phyloP scores from a whole-genome alignment of 2,113 vertebrate genomes.

The Bos indicus region DNA sequence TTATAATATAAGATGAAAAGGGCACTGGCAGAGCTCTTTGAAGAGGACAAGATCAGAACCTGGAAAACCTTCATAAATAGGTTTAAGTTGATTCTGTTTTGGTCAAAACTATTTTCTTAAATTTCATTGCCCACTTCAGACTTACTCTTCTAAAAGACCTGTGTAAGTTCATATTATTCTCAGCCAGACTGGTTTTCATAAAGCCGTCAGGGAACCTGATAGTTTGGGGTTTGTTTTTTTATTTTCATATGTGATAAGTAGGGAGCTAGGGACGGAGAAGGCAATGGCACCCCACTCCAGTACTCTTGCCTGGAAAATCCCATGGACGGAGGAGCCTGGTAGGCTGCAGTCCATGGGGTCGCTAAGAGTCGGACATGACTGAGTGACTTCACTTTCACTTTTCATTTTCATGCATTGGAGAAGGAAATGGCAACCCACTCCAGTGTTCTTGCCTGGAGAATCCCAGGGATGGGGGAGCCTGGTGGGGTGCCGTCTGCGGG shows the following conservation, averaged over 20 bases:
- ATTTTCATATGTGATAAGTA: neutral
- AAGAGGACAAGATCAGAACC: neutral
- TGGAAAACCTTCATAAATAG: neutral
- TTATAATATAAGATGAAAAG: neutral
- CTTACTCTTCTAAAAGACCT: conserved; percentile 12
- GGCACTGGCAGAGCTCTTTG: neutral
- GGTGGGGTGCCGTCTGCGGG: no score
- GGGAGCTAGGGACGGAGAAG: neutral
- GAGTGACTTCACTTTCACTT: no score
- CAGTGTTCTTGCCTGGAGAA: no score
- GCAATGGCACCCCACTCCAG: no score
- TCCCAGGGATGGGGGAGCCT: no score
- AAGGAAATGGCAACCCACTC: no score
- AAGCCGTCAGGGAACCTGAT: neutral
- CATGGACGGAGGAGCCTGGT: no score
- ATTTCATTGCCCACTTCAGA: conserved; percentile 30
- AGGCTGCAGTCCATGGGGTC: no score
- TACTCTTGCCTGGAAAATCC: no score
- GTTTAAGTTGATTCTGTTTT: conserved; percentile 34
- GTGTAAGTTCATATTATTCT: conserved; percentile 29
- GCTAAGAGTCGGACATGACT: no score
- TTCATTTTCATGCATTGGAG: no score
- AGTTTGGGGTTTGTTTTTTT: neutral
- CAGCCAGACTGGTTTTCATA: neutral
- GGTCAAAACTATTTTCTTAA: conserved; percentile 3